These are phyloP conservation scores for Amphimallon solstitiale DNA, from an alignment of 2,888 invertebrate species.

Conservation along the genomic window DNA sequence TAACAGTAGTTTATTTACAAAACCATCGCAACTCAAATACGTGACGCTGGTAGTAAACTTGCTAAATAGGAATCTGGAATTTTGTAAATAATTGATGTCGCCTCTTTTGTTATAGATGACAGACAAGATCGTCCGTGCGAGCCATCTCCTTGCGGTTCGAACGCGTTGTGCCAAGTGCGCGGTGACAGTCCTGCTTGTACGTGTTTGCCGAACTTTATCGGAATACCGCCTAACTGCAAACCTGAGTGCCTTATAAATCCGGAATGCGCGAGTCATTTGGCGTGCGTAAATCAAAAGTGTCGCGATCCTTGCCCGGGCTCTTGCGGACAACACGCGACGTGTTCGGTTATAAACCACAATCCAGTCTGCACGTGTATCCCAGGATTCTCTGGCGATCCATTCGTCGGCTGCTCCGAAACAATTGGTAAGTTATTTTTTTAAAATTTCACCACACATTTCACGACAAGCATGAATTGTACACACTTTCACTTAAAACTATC, in stretches of 20 bases:
- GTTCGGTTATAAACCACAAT: conserved; percentile 76
- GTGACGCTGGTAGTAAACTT: no score
- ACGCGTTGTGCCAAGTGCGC: conserved; percentile 62
- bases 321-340: conserved; percentile 73
- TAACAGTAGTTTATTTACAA: no score
- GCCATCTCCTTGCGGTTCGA: conserved; percentile 76
- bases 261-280: conserved; percentile 74
- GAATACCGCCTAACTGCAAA: conserved; percentile 73
- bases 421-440: conserved; percentile 63
- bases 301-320: conserved; percentile 77
- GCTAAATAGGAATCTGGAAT: no score
- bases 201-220: conserved; percentile 70
- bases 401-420: conserved; percentile 68
- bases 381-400: conserved; percentile 82
- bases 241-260: conserved; percentile 78
- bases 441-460: not conserved
- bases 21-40: no score
- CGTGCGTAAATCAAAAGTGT: conserved; percentile 78
- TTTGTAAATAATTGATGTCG: no score
- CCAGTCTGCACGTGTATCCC: conserved; percentile 78
- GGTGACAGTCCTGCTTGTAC: conserved; percentile 67
- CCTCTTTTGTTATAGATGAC: no score
- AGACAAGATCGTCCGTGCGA: conserved; percentile 68
- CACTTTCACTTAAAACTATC: not conserved
- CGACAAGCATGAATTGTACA: conserved; percentile 3